Conservation (phyloP, 1,140 invertebrate species). For the Reticulitermes speratus region DNA sequence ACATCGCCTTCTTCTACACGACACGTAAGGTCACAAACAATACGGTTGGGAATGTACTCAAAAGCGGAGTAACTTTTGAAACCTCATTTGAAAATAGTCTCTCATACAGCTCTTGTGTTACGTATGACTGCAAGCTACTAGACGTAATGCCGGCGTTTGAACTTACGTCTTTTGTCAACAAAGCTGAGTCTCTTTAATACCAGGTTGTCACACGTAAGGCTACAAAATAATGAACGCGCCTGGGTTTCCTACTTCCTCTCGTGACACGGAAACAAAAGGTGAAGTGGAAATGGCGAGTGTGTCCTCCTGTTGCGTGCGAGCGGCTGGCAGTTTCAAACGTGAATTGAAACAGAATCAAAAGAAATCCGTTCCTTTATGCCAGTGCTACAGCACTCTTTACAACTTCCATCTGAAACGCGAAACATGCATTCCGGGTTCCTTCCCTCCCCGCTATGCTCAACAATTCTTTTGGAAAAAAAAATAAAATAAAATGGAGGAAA, state of each 20-base stretch:
- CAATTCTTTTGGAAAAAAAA: not conserved
- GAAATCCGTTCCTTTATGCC: not conserved
- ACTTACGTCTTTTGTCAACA: slow-evolving; percentile 5
- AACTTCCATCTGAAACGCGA: slow-evolving; percentile 18
- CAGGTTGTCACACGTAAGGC: not conserved
- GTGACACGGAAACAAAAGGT: not conserved
- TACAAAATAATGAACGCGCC: slow-evolving; percentile 10
- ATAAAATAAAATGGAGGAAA: not conserved
- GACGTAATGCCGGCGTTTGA: not conserved
- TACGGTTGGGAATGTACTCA: too few relatives aligned
- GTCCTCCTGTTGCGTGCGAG: not conserved
- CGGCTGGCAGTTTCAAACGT: not conserved
- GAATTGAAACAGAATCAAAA: slow-evolving; percentile 13
- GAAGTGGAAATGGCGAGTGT: not conserved
- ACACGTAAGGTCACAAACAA: too few relatives aligned
- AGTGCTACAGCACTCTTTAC: not conserved
- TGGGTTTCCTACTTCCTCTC: not conserved
- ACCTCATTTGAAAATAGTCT: not conserved
- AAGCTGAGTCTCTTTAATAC: not conserved
- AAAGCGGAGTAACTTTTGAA: too few relatives aligned
- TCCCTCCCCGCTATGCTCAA: not conserved
- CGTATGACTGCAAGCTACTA: not conserved
- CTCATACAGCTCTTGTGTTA: not conserved
- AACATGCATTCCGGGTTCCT: not conserved
- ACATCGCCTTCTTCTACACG: too few relatives aligned